A percentile compares a stretch with the other conserved stretches of the same genome.
Conservation (phyloP, 2,113 vertebrate genomes). For the Hippocampus barbouri region DNA sequence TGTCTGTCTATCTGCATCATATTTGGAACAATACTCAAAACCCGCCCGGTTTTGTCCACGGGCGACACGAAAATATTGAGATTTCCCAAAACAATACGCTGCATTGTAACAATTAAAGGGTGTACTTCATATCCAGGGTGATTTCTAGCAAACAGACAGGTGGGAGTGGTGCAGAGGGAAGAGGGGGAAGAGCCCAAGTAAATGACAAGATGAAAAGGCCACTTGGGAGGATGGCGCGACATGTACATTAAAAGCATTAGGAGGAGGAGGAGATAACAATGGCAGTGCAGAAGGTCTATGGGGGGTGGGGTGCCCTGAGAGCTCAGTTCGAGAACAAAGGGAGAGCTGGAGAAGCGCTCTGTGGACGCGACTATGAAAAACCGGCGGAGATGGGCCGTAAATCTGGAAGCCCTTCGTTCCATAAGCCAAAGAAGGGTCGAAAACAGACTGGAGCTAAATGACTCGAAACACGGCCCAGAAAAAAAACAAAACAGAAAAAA, state of each 20-base stretch:
- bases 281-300: conserved; percentile 54
- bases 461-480: conserved; percentile 34
- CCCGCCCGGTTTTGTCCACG: no score
- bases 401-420: conserved; percentile 50
- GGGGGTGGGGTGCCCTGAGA: conserved; percentile 28
- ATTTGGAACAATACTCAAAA: conserved; percentile 2
- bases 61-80: neutral
- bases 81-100: neutral
- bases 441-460: conserved; percentile 42
- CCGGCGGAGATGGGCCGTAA: conserved; percentile 52
- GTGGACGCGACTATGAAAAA: conserved; percentile 51
- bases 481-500: conserved; percentile 33
- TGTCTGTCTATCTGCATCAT: neutral
- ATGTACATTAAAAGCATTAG: conserved; percentile 65
- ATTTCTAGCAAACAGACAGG: conserved; percentile 38
- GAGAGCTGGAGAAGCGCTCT: conserved; percentile 41
- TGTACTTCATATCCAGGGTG: conserved; percentile 34
- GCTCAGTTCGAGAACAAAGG: conserved; percentile 56
- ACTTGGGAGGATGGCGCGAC: conserved; percentile 38
- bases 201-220: conserved; percentile 65
- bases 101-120: conserved; percentile 39
- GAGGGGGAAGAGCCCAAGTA: conserved; percentile 26
- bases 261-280: conserved; percentile 58
- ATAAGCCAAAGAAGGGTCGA: conserved; percentile 27
- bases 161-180: conserved; percentile 21